These are phyloP conservation scores for Athene cunicularia DNA, from an alignment of 2,113 vertebrate genomes.

Conservation along the genomic window DNA sequence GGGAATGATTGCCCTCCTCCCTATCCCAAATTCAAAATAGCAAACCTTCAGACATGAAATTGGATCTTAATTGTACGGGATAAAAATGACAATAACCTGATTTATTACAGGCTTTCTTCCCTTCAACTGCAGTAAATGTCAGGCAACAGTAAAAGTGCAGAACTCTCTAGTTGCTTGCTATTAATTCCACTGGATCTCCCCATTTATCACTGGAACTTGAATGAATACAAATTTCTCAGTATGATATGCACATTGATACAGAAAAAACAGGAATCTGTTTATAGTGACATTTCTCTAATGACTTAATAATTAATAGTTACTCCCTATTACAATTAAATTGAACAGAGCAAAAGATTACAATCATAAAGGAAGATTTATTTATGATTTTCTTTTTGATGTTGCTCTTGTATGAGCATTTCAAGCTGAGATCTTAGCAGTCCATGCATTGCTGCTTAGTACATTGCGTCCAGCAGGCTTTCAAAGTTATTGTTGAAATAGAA, in stretches of 20 bases:
- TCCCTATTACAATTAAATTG: not conserved
- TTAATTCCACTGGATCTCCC: not conserved
- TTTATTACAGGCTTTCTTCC: slow-evolving; percentile 1
- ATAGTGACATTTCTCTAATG: not conserved
- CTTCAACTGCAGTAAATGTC: slow-evolving; percentile 21
- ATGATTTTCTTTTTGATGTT: not conserved
- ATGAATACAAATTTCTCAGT: not conserved
- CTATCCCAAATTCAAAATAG: not conserved
- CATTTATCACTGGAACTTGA: not conserved
- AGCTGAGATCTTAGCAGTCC: not conserved
- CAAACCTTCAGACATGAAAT: not conserved
- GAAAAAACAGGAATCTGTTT: not conserved
- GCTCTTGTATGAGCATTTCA: not conserved
- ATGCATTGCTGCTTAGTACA: not conserved
- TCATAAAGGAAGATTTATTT: not conserved
- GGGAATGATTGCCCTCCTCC: not conserved
- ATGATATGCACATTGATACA: not conserved
- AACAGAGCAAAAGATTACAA: not conserved
- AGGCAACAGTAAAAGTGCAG: not conserved
- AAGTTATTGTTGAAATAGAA: slow-evolving; percentile 14
- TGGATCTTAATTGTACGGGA: slow-evolving; percentile 4
- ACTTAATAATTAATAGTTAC: slow-evolving; percentile 37
- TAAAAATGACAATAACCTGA: not conserved
- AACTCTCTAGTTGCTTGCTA: not conserved
- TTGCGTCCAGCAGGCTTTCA: not conserved